These are phyloP conservation scores for Zoanthus sociatus DNA, from an alignment of 92 coral and sea anemone species.

Conservation along the genomic window DNA sequence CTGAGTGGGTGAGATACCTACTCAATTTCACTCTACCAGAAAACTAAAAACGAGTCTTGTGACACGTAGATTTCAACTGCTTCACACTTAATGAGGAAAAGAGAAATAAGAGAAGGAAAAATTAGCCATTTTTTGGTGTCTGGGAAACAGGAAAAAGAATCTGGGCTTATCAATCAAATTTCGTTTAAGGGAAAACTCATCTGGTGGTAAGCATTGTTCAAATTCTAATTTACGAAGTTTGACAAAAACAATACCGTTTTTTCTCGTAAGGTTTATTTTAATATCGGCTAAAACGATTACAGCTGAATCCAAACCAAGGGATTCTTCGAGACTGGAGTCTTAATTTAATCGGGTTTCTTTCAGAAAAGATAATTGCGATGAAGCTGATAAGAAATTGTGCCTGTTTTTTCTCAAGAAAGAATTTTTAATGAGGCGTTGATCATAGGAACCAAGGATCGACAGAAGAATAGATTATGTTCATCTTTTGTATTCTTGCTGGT, in stretches of 20 bases:
- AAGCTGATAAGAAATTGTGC: constrained; percentile 28
- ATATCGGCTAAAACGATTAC: background rate
- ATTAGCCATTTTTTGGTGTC: background rate
- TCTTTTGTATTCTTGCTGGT: background rate
- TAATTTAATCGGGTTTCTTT: constrained; percentile 48
- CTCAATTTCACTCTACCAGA: background rate
- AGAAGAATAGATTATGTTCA: constrained; percentile 10
- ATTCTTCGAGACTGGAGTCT: background rate
- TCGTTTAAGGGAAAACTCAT: background rate
- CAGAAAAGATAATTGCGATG: constrained; percentile 39
- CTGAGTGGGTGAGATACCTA: constrained; percentile 4
- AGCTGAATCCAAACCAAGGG: background rate
- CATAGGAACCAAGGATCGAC: background rate
- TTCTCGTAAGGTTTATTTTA: background rate
- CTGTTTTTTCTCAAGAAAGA: constrained; percentile 40
- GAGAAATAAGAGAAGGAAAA: background rate
- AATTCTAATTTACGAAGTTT: constrained; percentile 1
- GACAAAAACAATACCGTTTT: background rate
- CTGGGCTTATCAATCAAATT: background rate
- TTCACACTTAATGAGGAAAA: background rate
- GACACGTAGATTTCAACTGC: background rate
- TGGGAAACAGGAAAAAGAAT: constrained; percentile 27
- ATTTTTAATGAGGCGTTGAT: constrained; percentile 36
- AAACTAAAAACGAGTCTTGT: background rate
- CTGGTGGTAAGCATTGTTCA: constrained; percentile 33